These are phyloP conservation scores for Callyntrura sp. DNA, from an alignment of 2,888 invertebrate genomes.

Conservation along the genomic window DNA sequence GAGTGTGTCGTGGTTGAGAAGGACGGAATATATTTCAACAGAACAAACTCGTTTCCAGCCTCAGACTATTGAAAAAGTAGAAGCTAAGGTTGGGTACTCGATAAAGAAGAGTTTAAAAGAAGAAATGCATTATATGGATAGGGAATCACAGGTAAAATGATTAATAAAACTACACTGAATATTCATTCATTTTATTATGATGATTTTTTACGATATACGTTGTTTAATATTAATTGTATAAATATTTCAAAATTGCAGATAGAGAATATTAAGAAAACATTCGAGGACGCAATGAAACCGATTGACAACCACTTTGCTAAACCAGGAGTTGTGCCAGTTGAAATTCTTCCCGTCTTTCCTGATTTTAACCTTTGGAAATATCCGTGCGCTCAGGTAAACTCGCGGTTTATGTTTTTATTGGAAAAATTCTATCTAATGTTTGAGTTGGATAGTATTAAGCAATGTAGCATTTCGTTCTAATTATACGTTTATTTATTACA, in stretches of 20 bases:
- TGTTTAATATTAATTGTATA: not conserved
- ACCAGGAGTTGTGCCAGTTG: conserved; percentile 68
- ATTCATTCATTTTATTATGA: too few species aligned
- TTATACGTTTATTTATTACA: too few species aligned
- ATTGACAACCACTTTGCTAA: conserved; percentile 66
- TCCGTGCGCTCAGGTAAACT: conserved; percentile 85
- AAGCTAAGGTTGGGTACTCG: conserved; percentile 99
- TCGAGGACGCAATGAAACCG: conserved; percentile 69
- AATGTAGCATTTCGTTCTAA: not conserved
- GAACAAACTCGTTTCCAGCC: conserved; percentile 87
- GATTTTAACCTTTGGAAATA: conserved; percentile 73
- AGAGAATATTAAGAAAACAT: conserved; percentile 96
- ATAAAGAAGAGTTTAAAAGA: conserved; percentile 95
- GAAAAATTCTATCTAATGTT: not conserved
- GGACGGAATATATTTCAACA: conserved; percentile 73
- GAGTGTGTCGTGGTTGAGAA: conserved; percentile 69
- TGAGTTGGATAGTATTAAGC: not conserved
- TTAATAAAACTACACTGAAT: too few species aligned
- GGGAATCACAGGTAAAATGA: conserved; percentile 82
- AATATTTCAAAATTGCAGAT: conserved; percentile 89
- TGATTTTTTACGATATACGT: too few species aligned
- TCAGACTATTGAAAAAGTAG: conserved; percentile 98
- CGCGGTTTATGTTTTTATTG: not conserved
- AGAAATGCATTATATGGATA: conserved; percentile 82
- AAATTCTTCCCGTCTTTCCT: conserved; percentile 66